Base-by-base conservation (phyloP, 37 sponge, comb jelly and placozoan species). In the Bolinopsis microptera region DNA sequence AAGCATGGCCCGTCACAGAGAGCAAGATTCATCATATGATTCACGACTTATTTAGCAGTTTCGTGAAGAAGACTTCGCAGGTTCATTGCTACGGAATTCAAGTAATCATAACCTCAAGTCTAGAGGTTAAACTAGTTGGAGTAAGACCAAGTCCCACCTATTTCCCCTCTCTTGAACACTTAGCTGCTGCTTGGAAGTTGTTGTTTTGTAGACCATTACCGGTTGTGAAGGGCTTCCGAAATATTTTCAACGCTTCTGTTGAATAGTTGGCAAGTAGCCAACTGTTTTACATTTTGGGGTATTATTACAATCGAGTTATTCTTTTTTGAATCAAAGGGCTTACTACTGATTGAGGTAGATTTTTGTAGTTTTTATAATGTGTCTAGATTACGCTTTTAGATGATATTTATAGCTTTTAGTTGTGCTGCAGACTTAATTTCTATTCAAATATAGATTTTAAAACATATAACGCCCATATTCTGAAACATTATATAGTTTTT, bases 31-130 rank as follows among this genome's bases (percentile, higher is more conserved):
- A 86, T 48, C 90, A 86, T 48, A 86, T 86, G 2, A 22, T 86
- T 5, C 90, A 86, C 27, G 90, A 86, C 26, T 26, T 86, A 3
- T 38, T 86, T 22, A 5, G 48, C 2, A 41, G n/a, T 41, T 2
- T 41, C 0, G 35, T 28, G 16, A 41, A 24, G n/a, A 41, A 9
- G 1, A 40, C 61, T 2, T 26, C 90, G 26, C 25, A 27, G 0
- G 32, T 32, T 8, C 80, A 77, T 34, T 86, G 90, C 26, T 86
- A 86, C 39, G 90, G 90, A 41, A 30, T 86, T 24, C 90, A 86
- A 38, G 9, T 86, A 13, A 16, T 86, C 24, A 86, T 86, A 2
- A 41, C 61, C 3, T 28, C 41, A 0, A 35, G 39, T 0, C 30
- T 86, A 5, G 61, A 86, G 21, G 24, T 41, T 30, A 41, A 41